phyloP scores from a whole-genome alignment of 2,113 vertebrate genomes.

The Sylvilagus bachmani region DNA sequence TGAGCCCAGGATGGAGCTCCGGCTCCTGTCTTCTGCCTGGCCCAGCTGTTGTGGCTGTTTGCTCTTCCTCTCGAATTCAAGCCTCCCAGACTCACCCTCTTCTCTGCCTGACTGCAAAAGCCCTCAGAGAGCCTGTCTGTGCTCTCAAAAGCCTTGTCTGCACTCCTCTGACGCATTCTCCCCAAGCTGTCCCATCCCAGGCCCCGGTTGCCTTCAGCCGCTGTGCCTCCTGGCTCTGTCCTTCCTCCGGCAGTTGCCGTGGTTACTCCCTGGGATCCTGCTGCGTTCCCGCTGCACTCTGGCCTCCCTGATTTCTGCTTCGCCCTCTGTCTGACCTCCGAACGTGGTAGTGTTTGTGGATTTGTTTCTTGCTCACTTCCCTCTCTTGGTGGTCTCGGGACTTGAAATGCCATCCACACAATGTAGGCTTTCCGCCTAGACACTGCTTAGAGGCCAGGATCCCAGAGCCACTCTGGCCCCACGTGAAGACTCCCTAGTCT shows the following conservation, averaged over 20 bases:
- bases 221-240: neutral
- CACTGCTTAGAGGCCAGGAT: neutral
- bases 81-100: neutral
- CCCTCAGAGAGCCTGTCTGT: neutral
- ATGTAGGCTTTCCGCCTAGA: neutral
- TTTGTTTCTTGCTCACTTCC: slow-evolving; percentile 5
- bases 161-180: neutral
- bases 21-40: too few species aligned
- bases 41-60: neutral
- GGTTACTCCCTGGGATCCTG: neutral
- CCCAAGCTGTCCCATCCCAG: neutral
- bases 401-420: neutral
- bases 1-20: too few species aligned
- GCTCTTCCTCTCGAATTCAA: neutral
- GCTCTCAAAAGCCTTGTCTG: neutral
- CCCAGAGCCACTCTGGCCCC: neutral
- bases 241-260: neutral
- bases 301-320: neutral
- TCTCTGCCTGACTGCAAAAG: neutral
- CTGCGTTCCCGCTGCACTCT: neutral
- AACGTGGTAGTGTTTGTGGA: neutral
- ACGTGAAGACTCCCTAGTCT: neutral
- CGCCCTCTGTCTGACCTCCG: neutral
- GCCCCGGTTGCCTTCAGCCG: neutral
- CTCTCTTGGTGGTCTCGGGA: slow-evolving; percentile 48